Conservation (phyloP, 2,797 vertebrate species). For the Limosa lapponica region DNA sequence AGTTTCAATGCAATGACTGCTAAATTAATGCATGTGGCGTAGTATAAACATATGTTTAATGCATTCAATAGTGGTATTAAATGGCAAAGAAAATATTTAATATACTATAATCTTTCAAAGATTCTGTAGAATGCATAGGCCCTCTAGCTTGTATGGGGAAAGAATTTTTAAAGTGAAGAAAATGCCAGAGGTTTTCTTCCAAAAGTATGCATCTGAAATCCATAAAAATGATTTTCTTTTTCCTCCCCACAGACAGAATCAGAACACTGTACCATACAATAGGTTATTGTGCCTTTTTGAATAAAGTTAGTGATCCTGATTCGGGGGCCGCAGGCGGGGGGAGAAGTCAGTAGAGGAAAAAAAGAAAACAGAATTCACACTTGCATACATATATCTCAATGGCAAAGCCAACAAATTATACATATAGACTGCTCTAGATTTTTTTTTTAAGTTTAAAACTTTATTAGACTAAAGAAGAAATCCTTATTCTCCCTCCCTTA, state of each 20-base stretch:
- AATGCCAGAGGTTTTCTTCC: conserved; percentile 56
- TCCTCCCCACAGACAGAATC: conserved; percentile 62
- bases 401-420: conserved; percentile 57
- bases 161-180: conserved; percentile 66
- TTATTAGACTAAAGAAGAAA: conserved; percentile 60
- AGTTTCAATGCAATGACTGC: conserved; percentile 36
- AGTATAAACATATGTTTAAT: conserved; percentile 31
- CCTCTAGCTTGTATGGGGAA: not conserved
- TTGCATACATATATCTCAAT: conserved; percentile 54
- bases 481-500: conserved; percentile 43
- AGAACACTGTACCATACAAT: conserved; percentile 67
- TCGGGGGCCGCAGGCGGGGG: not conserved
- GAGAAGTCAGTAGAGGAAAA: conserved; percentile 3
- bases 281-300: conserved; percentile 73
- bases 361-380: conserved; percentile 40
- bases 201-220: conserved; percentile 34
- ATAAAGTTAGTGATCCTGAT: conserved; percentile 66
- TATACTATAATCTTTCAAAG: conserved; percentile 47
- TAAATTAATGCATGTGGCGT: conserved; percentile 45
- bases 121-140: conserved; percentile 16
- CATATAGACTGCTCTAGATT: conserved; percentile 58
- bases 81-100: conserved; percentile 46
- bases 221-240: conserved; percentile 63
- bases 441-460: conserved; percentile 56
- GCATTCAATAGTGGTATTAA: conserved; percentile 43